A percentile compares a stretch with the other conserved stretches of the same genome.
Evolutionary conservation across 1,140 invertebrate genomes (phyloP).

Genomic region (Araneus ventricosus): DNA sequence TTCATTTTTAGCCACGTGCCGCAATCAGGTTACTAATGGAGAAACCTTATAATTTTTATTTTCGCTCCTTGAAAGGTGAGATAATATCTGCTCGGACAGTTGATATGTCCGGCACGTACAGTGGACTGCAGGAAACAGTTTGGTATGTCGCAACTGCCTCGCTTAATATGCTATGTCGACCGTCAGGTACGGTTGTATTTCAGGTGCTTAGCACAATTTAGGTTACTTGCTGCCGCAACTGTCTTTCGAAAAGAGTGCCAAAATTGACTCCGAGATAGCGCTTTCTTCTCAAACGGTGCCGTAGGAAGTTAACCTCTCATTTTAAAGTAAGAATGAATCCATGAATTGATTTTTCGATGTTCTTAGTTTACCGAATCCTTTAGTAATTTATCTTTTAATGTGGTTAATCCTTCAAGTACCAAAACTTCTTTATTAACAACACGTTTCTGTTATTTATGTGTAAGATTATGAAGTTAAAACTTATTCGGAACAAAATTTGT

Average conservation of each 20-base stretch:
- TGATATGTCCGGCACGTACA: slow-evolving; percentile 21
- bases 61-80: background rate
- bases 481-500: no score
- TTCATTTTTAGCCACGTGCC: slow-evolving; percentile 9
- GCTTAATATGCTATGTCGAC: background rate
- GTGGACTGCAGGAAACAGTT: background rate
- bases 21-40: slow-evolving; percentile 30
- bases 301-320: no score
- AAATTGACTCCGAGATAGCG: background rate
- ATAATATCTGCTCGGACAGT: background rate
- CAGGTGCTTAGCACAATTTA: slow-evolving; percentile 30
- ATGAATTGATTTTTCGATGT: no score
- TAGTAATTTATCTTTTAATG: no score
- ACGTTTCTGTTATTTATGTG: no score
- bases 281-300: no score
- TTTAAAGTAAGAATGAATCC: no score
- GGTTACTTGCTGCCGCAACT: background rate
- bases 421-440: no score
- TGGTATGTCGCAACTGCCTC: background rate
- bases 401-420: no score
- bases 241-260: background rate
- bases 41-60: slow-evolving; percentile 18
- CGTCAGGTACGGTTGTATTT: background rate
- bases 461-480: no score
- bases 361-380: no score